phyloP scores from a whole-genome alignment of 2,888 invertebrate genomes.

The Xestia c-nigrum region DNA sequence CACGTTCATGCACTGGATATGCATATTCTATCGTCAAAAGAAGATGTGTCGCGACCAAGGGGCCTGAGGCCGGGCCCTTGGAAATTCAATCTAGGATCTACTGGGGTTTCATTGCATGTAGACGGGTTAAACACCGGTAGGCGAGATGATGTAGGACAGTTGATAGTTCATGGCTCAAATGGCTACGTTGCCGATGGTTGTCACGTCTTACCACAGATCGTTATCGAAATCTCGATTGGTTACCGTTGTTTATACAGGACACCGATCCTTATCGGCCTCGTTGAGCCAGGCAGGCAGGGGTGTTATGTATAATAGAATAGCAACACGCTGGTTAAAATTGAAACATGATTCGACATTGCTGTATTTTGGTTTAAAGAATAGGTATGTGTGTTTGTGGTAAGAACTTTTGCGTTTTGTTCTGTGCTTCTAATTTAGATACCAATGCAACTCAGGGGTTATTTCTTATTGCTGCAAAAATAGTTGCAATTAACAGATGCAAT shows the following conservation, averaged over 20 bases:
- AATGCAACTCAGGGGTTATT: background rate
- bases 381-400: no score
- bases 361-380: background rate
- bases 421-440: background rate
- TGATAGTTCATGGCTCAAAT: background rate
- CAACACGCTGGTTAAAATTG: background rate
- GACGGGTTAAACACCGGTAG: background rate
- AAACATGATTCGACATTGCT: background rate
- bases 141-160: background rate
- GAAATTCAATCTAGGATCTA: background rate
- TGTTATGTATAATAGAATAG: slow-evolving; percentile 16
- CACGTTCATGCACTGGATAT: background rate
- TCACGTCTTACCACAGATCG: slow-evolving; percentile 7
- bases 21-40: background rate
- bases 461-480: background rate
- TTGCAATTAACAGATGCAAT: background rate
- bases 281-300: slow-evolving; percentile 4
- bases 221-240: slow-evolving; percentile 25
- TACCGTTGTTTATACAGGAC: slow-evolving; percentile 19
- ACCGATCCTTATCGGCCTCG: slow-evolving; percentile 14
- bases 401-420: background rate
- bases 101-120: slow-evolving; percentile 8
- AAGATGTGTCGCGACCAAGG: background rate
- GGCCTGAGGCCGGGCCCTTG: background rate
- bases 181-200: background rate